These are phyloP conservation scores for Chrysoperla carnea DNA, from an alignment of 1,140 invertebrate genomes.

Conservation along the genomic window DNA sequence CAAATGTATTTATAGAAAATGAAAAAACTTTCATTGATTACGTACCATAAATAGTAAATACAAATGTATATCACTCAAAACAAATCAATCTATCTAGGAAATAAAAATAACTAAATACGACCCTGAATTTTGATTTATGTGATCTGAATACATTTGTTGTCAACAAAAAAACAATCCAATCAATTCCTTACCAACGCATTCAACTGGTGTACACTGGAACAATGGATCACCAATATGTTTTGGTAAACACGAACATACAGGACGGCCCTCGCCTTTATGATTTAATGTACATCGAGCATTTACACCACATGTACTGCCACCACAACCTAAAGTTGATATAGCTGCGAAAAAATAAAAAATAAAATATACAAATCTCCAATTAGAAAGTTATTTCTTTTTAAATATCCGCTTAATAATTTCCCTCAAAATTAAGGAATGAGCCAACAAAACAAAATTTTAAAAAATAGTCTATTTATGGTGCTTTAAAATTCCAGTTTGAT, in stretches of 20 bases:
- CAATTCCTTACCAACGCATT: slow-evolving; percentile 33
- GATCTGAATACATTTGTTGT: too few relatives aligned
- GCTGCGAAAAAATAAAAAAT: too few relatives aligned
- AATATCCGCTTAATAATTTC: too few relatives aligned
- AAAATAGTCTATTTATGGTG: too few relatives aligned
- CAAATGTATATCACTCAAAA: not conserved
- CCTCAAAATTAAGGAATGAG: too few relatives aligned
- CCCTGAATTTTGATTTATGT: too few relatives aligned
- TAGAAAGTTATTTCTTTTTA: too few relatives aligned
- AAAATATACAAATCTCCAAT: too few relatives aligned
- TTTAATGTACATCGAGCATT: slow-evolving; percentile 41
- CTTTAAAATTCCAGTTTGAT: too few relatives aligned
- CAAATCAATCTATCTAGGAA: not conserved
- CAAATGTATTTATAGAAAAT: too few relatives aligned
- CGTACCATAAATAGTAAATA: not conserved
- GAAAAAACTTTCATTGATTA: not conserved
- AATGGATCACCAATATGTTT: slow-evolving; percentile 55
- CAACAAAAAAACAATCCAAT: not conserved
- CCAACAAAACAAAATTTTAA: too few relatives aligned
- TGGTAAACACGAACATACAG: slow-evolving; percentile 50
- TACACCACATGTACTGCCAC: slow-evolving; percentile 29
- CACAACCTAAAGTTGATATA: slow-evolving; percentile 4
- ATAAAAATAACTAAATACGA: too few relatives aligned
- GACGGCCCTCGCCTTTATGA: slow-evolving; percentile 24
- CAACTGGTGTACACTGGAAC: slow-evolving; percentile 38